A percentile compares a stretch with the other conserved stretches of the same genome.
Conservation (phyloP, 2,888 invertebrate species). For the Andrena dorsata region DNA sequence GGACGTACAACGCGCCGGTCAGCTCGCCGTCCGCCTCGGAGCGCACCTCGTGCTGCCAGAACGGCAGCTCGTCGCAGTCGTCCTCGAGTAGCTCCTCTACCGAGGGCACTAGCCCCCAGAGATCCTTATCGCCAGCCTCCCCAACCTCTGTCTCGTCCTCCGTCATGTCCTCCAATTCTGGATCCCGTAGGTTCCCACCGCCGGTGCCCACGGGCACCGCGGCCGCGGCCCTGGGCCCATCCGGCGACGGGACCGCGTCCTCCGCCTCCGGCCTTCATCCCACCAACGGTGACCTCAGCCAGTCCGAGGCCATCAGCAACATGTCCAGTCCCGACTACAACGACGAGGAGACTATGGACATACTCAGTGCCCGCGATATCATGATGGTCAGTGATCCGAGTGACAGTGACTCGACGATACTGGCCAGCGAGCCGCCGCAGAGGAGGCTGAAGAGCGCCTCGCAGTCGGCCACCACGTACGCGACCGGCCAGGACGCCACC, state of each 20-base stretch:
- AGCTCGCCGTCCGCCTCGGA: slow-evolving; percentile 87
- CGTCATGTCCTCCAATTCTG: slow-evolving; percentile 92
- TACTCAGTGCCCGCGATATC: slow-evolving; percentile 91
- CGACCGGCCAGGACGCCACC: slow-evolving; percentile 82
- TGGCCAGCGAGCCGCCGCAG: slow-evolving; percentile 92
- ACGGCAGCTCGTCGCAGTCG: slow-evolving; percentile 85
- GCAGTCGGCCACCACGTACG: slow-evolving; percentile 23
- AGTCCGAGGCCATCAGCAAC: slow-evolving; percentile 94
- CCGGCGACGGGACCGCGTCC: slow-evolving; percentile 66
- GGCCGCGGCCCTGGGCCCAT: slow-evolving; percentile 70
- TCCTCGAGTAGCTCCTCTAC: slow-evolving; percentile 80
- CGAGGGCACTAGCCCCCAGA: slow-evolving; percentile 83
- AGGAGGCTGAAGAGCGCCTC: slow-evolving; percentile 81
- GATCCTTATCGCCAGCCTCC: slow-evolving; percentile 91
- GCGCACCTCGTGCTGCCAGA: slow-evolving; percentile 87
- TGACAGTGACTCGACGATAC: slow-evolving; percentile 95
- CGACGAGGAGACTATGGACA: slow-evolving; percentile 93
- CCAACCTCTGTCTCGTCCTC: slow-evolving; percentile 95
- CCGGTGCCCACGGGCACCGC: slow-evolving; percentile 68
- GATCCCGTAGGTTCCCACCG: slow-evolving; percentile 88
- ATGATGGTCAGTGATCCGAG: slow-evolving; percentile 96
- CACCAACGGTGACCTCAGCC: slow-evolving; percentile 90
- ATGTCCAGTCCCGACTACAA: slow-evolving; percentile 96
- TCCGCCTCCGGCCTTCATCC: slow-evolving; percentile 75
- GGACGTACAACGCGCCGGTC: slow-evolving; percentile 96